Conservation (phyloP, 2,797 vertebrate genomes). For the Otolemur crassicaudatus region DNA sequence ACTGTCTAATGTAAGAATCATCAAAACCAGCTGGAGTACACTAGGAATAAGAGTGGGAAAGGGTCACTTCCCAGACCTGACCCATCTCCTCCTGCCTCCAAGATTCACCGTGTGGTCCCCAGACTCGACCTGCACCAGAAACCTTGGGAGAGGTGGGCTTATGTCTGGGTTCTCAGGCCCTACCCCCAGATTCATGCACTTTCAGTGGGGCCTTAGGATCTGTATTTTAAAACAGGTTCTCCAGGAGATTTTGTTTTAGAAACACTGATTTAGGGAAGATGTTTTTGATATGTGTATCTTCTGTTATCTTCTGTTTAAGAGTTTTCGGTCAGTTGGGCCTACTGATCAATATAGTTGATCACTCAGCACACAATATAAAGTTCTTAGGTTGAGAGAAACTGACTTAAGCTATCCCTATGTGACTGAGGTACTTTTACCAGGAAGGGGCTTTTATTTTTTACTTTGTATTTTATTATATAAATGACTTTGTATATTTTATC, state of each 20-base stretch:
- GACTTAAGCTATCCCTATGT: not conserved
- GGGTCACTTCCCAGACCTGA: not conserved
- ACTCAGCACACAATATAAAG: not conserved
- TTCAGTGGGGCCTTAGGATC: not conserved
- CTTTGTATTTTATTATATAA: constrained; percentile 53
- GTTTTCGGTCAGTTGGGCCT: not conserved
- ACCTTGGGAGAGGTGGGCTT: not conserved
- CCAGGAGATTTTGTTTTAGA: not conserved
- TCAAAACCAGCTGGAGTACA: not conserved
- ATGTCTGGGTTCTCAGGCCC: not conserved
- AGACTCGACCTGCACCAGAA: not conserved
- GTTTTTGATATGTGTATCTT: not conserved
- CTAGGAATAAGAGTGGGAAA: not conserved
- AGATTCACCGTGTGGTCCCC: not conserved
- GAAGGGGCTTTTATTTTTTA: not conserved
- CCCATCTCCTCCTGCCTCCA: not conserved
- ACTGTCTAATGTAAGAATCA: not conserved
- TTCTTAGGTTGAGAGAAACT: not conserved
- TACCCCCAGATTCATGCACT: not conserved
- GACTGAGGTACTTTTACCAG: constrained; percentile 2
- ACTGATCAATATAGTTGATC: not conserved
- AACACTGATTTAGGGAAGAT: not conserved
- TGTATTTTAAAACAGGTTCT: constrained; percentile 20
- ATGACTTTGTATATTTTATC: constrained; percentile 36
- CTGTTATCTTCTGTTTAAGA: not conserved